phyloP scores from a whole-genome alignment of 2,113 vertebrate genomes.

The Merops nubicus region DNA sequence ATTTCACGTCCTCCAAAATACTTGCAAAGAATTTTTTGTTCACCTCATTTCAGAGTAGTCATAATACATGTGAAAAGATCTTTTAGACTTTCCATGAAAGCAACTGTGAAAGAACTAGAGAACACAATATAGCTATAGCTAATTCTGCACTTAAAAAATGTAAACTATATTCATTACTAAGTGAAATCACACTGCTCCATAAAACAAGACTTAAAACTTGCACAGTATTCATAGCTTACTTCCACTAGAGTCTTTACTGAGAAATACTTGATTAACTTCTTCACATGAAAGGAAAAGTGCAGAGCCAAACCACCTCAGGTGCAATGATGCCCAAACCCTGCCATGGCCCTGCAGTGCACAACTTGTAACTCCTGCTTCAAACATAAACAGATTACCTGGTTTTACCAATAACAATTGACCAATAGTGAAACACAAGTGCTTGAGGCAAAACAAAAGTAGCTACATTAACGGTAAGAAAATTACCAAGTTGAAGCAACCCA shows the following conservation, averaged over 20 bases:
- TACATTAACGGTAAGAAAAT: background rate
- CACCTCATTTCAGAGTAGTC: background rate
- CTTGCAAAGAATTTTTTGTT: background rate
- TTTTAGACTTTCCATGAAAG: background rate
- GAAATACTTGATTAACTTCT: background rate
- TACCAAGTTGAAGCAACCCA: background rate
- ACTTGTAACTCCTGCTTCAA: background rate
- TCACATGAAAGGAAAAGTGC: background rate
- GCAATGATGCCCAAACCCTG: background rate
- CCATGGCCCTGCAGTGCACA: background rate
- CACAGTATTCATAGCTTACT: background rate
- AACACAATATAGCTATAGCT: background rate
- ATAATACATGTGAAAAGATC: background rate
- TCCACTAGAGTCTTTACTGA: background rate
- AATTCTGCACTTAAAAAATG: background rate
- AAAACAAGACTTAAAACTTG: background rate
- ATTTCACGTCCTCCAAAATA: background rate
- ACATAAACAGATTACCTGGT: background rate
- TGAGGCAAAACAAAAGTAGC: background rate
- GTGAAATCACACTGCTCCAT: background rate
- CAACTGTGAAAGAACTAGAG: background rate
- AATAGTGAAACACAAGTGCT: background rate
- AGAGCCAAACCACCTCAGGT: background rate
- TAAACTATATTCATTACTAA: background rate
- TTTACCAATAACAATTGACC: background rate